Evolutionary conservation across 2,888 invertebrate genomes (phyloP).

Genomic region (Mycalesis mineus): DNA sequence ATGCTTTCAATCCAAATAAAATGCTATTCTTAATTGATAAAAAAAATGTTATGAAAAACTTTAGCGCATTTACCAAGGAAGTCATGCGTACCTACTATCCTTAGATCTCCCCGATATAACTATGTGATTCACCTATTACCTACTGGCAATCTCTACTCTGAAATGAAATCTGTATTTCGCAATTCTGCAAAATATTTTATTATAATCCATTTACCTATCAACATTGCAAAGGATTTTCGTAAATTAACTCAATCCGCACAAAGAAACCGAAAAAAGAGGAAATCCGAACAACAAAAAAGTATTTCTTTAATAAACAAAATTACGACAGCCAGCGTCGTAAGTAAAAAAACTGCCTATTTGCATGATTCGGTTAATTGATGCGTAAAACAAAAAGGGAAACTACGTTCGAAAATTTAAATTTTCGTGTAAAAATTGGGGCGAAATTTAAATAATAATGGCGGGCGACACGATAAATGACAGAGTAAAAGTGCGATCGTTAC

Average conservation of each 20-base stretch:
- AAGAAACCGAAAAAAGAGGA: background rate
- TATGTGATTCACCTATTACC: too few species aligned
- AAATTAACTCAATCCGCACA: background rate
- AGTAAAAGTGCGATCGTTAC: slow-evolving; percentile 66
- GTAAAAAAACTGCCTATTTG: slow-evolving; percentile 26
- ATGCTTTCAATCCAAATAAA: too few species aligned
- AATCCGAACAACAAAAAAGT: background rate
- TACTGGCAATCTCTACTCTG: too few species aligned
- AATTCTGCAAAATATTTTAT: background rate
- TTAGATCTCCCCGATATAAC: too few species aligned
- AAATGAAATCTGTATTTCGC: too few species aligned
- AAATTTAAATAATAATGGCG: slow-evolving; percentile 48
- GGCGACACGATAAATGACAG: slow-evolving; percentile 54
- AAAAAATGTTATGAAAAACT: too few species aligned
- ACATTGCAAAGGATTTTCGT: background rate
- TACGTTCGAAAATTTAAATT: slow-evolving; percentile 26
- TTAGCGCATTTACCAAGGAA: too few species aligned
- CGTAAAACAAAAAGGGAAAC: slow-evolving; percentile 29
- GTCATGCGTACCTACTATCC: too few species aligned
- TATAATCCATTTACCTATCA: background rate
- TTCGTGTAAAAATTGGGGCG: slow-evolving; percentile 29
- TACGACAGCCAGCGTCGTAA: slow-evolving; percentile 15
- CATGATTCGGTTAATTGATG: slow-evolving; percentile 33
- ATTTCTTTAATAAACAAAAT: slow-evolving; percentile 17
- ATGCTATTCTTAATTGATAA: too few species aligned